phyloP scores from a whole-genome alignment of 1,140 invertebrate species.

The Trichonephila clavata region DNA sequence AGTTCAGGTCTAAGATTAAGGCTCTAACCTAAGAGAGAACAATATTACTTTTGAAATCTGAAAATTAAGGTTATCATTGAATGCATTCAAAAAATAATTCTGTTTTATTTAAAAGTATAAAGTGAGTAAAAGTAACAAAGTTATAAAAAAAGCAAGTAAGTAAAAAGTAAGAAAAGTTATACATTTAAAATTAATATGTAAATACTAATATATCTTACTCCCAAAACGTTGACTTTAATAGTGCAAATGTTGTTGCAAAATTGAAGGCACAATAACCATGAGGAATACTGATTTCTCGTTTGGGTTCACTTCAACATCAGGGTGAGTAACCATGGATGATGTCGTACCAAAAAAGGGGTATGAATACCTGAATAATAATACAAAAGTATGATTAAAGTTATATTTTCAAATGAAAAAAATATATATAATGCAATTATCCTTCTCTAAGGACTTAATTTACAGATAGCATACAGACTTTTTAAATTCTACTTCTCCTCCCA shows the following conservation, averaged over 20 bases:
- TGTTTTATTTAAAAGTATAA: not conserved
- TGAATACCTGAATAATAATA: constrained; percentile 80
- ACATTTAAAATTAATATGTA: not conserved
- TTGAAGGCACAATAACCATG: constrained; percentile 83
- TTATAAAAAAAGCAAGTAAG: too few species aligned
- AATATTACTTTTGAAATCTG: too few species aligned
- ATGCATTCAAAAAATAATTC: not conserved
- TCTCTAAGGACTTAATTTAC: too few species aligned
- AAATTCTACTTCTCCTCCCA: too few species aligned
- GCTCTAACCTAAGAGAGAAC: too few species aligned
- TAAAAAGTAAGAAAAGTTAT: not conserved
- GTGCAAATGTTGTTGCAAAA: constrained; percentile 81
- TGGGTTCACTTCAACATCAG: constrained; percentile 80
- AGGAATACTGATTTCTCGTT: constrained; percentile 81
- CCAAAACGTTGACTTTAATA: constrained; percentile 81
- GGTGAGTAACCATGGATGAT: constrained; percentile 81
- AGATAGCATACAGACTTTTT: too few species aligned
- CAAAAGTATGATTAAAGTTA: not conserved
- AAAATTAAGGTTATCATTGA: too few species aligned
- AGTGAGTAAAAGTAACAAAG: too few species aligned
- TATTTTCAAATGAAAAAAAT: too few species aligned
- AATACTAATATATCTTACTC: constrained; percentile 54
- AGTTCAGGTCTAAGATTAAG: too few species aligned
- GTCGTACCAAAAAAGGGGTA: constrained; percentile 83
- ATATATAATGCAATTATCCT: too few species aligned